Evolutionary conservation across 2,113 vertebrate genomes (phyloP).

Genomic region (Garra rufa): DNA sequence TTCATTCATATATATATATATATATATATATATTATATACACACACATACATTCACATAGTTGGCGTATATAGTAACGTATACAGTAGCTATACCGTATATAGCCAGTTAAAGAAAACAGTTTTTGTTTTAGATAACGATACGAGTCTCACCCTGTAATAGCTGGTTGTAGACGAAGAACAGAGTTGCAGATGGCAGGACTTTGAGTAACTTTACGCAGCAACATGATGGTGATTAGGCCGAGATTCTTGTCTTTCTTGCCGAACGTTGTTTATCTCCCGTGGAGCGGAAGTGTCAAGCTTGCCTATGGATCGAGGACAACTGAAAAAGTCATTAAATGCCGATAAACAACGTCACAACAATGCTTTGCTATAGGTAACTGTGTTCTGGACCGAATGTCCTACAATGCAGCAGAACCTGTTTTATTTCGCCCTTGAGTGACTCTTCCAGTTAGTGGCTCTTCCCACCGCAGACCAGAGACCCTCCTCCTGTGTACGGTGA

Average conservation of each 20-base stretch:
- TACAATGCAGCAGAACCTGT: neutral
- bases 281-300: neutral
- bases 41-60: too few species aligned
- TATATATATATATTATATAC: too few species aligned
- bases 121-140: neutral
- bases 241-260: neutral
- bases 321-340: neutral
- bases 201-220: conserved; percentile 70
- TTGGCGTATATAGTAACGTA: too few species aligned
- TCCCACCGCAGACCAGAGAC: conserved; percentile 16
- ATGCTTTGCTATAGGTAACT: neutral
- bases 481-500: neutral
- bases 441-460: neutral
- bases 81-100: too few species aligned
- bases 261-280: neutral
- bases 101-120: neutral
- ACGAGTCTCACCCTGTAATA: conserved; percentile 63
- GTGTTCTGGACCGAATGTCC: neutral
- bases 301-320: neutral
- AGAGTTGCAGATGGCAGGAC: conserved; percentile 64
- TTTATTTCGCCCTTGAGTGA: conserved; percentile 21
- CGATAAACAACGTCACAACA: neutral
- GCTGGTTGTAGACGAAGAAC: conserved; percentile 62
- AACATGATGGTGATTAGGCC: conserved; percentile 67
- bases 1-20: too few species aligned